A percentile compares a stretch with the other conserved stretches of the same genome.
These are phyloP conservation scores for Choristoneura fumiferana DNA, from an alignment of 1,140 invertebrate genomes.

Conservation along the genomic window DNA sequence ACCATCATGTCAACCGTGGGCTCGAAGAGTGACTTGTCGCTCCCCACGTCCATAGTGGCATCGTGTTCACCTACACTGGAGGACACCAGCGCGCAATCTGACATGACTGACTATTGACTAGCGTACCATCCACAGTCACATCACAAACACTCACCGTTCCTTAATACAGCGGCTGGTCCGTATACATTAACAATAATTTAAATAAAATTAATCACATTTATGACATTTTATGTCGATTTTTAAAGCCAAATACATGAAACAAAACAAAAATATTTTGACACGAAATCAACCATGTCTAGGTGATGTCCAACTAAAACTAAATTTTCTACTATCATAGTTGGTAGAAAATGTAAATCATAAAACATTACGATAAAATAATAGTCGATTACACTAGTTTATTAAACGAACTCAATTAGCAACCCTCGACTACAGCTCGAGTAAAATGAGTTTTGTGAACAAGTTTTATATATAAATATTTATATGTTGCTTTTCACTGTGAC, in stretches of 20 bases:
- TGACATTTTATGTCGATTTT: constrained; percentile 43
- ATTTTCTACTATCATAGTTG: not conserved
- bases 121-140: constrained; percentile 31
- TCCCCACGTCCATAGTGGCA: constrained; percentile 76
- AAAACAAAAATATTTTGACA: constrained; percentile 78
- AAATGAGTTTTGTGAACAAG: too few relatives aligned
- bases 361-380: too few relatives aligned
- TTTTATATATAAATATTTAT: too few relatives aligned
- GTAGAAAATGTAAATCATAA: too few relatives aligned
- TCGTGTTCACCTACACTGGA: constrained; percentile 76
- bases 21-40: constrained; percentile 80
- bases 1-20: constrained; percentile 93
- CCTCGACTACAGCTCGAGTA: too few relatives aligned
- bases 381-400: too few relatives aligned
- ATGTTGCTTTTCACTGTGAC: too few relatives aligned
- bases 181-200: constrained; percentile 38
- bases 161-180: constrained; percentile 32
- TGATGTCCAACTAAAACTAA: constrained; percentile 28
- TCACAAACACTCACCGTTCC: constrained; percentile 52
- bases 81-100: constrained; percentile 75
- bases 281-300: constrained; percentile 42
- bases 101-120: constrained; percentile 66
- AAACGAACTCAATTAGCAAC: too few relatives aligned
- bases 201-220: constrained; percentile 45
- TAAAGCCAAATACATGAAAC: constrained; percentile 49